Evolutionary conservation across 1,140 invertebrate species (phyloP).

Genomic region (Holcopasites calliopsidis): DNA sequence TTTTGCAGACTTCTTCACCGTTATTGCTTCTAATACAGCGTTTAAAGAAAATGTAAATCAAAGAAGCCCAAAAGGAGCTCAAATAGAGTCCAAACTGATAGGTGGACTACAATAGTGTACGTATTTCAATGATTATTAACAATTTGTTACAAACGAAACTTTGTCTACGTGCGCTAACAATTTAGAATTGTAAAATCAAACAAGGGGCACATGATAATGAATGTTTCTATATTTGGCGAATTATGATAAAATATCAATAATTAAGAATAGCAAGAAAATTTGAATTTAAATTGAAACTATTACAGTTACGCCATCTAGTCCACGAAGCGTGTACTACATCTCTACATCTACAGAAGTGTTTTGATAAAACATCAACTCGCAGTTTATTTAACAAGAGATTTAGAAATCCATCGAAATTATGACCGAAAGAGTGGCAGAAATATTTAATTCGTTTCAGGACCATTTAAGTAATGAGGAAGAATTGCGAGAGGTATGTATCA

Average conservation of each 20-base stretch:
- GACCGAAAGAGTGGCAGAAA: slow-evolving; percentile 70
- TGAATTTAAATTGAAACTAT: not conserved
- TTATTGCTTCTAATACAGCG: too few species aligned
- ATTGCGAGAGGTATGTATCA: slow-evolving; percentile 80
- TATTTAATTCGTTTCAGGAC: slow-evolving; percentile 84
- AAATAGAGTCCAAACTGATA: not conserved
- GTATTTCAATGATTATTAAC: not conserved
- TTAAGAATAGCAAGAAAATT: not conserved
- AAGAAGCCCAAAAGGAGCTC: not conserved
- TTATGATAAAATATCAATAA: too few species aligned
- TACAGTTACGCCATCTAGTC: slow-evolving; percentile 14
- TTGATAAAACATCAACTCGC: not conserved
- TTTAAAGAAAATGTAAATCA: too few species aligned
- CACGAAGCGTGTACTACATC: not conserved
- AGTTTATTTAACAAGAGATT: not conserved
- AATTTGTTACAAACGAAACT: too few species aligned
- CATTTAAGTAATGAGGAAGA: slow-evolving; percentile 84
- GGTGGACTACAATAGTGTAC: not conserved
- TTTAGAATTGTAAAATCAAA: too few species aligned
- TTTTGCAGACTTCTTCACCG: too few species aligned
- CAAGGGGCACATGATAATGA: too few species aligned
- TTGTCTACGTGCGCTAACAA: too few species aligned
- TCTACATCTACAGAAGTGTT: not conserved
- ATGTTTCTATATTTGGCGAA: not conserved
- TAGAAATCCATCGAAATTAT: slow-evolving; percentile 47